phyloP scores from a whole-genome alignment of 37 sponge, comb jelly and placozoan species.

The Aphrocallistes beatrix region DNA sequence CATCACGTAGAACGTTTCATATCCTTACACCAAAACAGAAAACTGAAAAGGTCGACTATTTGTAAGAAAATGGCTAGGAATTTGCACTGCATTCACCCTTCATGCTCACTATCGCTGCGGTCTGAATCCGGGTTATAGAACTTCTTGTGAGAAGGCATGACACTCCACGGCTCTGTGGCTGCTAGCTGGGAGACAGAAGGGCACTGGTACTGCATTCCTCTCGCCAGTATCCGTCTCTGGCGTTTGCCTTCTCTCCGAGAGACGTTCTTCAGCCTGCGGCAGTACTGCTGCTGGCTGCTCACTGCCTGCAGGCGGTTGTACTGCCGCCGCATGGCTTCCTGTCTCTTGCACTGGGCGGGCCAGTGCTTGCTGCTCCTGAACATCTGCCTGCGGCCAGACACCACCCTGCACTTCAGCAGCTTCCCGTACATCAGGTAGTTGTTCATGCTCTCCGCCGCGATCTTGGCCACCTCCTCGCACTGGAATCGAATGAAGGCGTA shows the following conservation, averaged over 20 bases:
- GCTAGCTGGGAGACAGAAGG: constrained; percentile 3
- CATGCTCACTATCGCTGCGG: background rate
- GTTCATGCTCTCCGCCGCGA: constrained; percentile 90
- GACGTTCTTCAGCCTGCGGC: background rate
- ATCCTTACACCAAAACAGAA: too few species aligned
- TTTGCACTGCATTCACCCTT: background rate
- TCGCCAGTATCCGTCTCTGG: background rate
- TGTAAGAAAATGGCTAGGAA: too few species aligned
- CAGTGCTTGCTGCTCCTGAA: background rate
- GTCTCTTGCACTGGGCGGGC: background rate
- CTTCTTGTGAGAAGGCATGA: background rate
- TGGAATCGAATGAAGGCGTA: constrained; percentile 87
- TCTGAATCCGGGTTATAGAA: constrained; percentile 5
- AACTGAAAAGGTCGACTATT: too few species aligned
- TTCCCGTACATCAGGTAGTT: constrained; percentile 90
- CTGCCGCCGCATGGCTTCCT: background rate
- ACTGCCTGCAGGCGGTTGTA: background rate
- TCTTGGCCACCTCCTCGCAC: constrained; percentile 78
- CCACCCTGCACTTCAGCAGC: constrained; percentile 62
- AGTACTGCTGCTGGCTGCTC: background rate
- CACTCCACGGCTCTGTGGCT: background rate
- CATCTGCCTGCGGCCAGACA: background rate
- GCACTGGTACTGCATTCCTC: background rate
- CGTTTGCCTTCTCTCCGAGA: background rate
- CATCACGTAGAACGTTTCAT: too few species aligned